Percentiles rank a stretch among this genome's conserved stretches.
phyloP scores from a whole-genome alignment of 2,113 vertebrate species.

The Thryonomys swinderianus region DNA sequence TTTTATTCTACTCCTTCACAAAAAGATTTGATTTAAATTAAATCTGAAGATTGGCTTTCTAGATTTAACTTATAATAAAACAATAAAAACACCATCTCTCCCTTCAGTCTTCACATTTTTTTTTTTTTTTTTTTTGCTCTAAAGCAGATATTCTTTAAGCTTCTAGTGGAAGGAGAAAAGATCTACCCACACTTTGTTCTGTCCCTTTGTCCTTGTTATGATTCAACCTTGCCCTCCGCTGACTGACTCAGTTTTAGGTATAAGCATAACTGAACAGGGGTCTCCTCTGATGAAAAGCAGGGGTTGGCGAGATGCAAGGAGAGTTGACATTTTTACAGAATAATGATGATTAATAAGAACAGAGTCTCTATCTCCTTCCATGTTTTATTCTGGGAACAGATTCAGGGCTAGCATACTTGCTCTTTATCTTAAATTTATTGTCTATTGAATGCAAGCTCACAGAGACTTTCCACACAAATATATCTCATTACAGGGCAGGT shows the following conservation, averaged over 20 bases:
- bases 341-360: constrained; percentile 83
- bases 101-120: neutral
- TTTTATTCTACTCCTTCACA: neutral
- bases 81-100: neutral
- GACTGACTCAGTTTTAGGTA: constrained; percentile 66
- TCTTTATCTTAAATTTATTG: constrained; percentile 82
- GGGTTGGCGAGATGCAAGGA: constrained; percentile 72
- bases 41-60: neutral
- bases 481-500: constrained; percentile 72
- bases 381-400: constrained; percentile 57
- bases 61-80: constrained; percentile 10
- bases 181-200: constrained; percentile 60
- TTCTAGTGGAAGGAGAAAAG: constrained; percentile 31
- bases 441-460: constrained; percentile 82
- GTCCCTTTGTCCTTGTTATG: constrained; percentile 62
- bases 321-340: constrained; percentile 85
- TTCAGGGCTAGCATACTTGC: constrained; percentile 50
- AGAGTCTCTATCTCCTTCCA: constrained; percentile 16
- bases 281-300: constrained; percentile 85
- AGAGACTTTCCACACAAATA: constrained; percentile 75
- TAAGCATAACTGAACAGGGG: constrained; percentile 68
- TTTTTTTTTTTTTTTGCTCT: too few relatives aligned
- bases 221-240: constrained; percentile 76
- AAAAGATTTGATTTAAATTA: neutral
- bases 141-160: constrained; percentile 38